Conservation (phyloP, 1,140 invertebrate species). For the Druon quercuslanigerum region DNA sequence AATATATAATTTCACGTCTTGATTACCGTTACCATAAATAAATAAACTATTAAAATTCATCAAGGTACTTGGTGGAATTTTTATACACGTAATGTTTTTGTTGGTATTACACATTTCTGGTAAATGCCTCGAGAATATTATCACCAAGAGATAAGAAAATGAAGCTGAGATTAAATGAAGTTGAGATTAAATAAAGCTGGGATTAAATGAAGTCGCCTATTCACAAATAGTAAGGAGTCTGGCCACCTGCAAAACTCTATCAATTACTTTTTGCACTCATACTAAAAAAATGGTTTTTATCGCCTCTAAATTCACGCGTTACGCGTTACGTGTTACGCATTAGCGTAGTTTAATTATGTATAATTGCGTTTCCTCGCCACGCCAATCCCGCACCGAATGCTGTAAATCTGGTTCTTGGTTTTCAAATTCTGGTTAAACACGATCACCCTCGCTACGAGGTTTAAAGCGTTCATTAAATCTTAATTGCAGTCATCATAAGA, state of each 20-base stretch:
- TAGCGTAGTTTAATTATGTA: background rate
- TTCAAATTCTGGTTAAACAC: background rate
- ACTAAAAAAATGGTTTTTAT: background rate
- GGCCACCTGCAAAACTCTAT: background rate
- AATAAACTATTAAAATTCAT: no score
- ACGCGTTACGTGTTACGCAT: conserved; percentile 1
- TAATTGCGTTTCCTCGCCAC: background rate
- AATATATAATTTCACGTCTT: no score
- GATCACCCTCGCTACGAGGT: background rate
- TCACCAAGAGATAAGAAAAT: conserved; percentile 7
- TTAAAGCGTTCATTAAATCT: conserved; percentile 2
- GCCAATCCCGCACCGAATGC: background rate
- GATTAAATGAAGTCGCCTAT: background rate
- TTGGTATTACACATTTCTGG: background rate
- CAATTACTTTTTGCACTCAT: background rate
- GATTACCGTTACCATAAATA: no score
- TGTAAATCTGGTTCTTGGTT: background rate
- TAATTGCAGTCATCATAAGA: background rate
- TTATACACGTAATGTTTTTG: no score
- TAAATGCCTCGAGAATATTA: background rate
- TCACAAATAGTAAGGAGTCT: conserved; percentile 2
- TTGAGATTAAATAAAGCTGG: background rate
- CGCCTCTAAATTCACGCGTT: background rate
- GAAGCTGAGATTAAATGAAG: background rate
- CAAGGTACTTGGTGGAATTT: no score